phyloP scores from a whole-genome alignment of 2,797 vertebrate species.

The Lutjanus argentimaculatus region DNA sequence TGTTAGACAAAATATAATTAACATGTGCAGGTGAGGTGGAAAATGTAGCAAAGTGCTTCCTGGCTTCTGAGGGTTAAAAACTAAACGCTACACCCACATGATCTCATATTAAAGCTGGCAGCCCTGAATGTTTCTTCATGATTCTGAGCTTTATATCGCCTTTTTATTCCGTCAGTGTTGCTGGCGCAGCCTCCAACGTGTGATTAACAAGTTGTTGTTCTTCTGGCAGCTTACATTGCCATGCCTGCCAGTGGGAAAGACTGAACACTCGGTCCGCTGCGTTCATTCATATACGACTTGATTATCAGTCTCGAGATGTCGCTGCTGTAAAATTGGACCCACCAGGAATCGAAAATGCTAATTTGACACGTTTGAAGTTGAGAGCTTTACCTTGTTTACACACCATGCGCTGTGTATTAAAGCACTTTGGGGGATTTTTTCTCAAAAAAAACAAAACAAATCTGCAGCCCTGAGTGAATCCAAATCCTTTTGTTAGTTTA shows the following conservation, averaged over 20 bases:
- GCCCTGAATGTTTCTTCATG: conserved; percentile 8
- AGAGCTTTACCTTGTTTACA: conserved; percentile 22
- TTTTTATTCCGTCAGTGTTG: conserved; percentile 25
- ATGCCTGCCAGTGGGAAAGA: conserved; percentile 43
- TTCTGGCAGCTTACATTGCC: conserved; percentile 38
- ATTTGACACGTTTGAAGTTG: conserved; percentile 33
- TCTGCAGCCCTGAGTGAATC: conserved; percentile 38
- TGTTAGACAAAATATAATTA: no score
- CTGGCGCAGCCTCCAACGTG: conserved; percentile 12
- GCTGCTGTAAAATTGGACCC: conserved; percentile 39
- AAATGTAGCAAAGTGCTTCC: neutral
- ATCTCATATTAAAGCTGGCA: conserved; percentile 43
- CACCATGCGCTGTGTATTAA: conserved; percentile 30
- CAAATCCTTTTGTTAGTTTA: conserved; percentile 68
- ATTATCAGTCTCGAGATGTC: conserved; percentile 30
- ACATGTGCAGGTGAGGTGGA: conserved; percentile 13
- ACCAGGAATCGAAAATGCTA: conserved; percentile 31
- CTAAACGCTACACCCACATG: conserved; percentile 4
- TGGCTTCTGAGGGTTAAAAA: neutral
- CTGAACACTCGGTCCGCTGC: conserved; percentile 15
- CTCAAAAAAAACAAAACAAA: conserved; percentile 1
- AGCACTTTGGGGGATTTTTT: conserved; percentile 9
- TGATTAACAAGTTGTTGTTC: conserved; percentile 53
- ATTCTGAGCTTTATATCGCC: conserved; percentile 19
- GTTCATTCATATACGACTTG: conserved; percentile 22